Conservation (phyloP, 2,888 invertebrate species). For the Drosophila pseudotakahashii region DNA sequence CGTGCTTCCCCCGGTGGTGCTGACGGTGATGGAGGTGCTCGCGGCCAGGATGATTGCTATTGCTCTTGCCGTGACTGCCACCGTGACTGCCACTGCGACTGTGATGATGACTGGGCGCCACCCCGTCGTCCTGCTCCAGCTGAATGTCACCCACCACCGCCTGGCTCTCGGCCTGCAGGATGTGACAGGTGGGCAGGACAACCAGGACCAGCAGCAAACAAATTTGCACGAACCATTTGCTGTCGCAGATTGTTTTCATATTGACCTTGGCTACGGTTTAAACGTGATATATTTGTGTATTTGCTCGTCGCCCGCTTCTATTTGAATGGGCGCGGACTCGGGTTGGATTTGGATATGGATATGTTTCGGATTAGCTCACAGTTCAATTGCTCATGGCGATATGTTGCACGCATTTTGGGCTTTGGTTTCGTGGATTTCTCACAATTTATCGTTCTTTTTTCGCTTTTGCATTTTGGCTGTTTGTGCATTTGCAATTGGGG, state of each 20-base stretch:
- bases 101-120: slow-evolving; percentile 21
- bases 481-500: neutral
- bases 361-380: slow-evolving; percentile 18
- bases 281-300: slow-evolving; percentile 18
- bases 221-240: slow-evolving; percentile 51
- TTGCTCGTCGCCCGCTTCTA: slow-evolving; percentile 7
- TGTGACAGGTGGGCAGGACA: slow-evolving; percentile 24
- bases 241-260: slow-evolving; percentile 61
- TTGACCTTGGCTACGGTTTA: slow-evolving; percentile 46
- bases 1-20: slow-evolving; percentile 32
- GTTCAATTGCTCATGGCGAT: slow-evolving; percentile 34
- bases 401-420: slow-evolving; percentile 38
- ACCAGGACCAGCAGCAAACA: slow-evolving; percentile 51
- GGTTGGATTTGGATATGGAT: slow-evolving; percentile 8
- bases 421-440: slow-evolving; percentile 4
- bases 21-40: slow-evolving; percentile 35
- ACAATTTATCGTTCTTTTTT: slow-evolving; percentile 27
- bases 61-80: slow-evolving; percentile 22
- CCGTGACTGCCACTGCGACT: slow-evolving; percentile 25
- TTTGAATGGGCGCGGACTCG: slow-evolving; percentile 21
- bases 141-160: slow-evolving; percentile 69
- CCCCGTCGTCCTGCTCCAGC: slow-evolving; percentile 3
- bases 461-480: slow-evolving; percentile 33
- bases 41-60: slow-evolving; percentile 9
- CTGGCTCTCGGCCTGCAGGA: slow-evolving; percentile 48